A percentile compares a stretch with the other conserved stretches of the same genome.
These are phyloP conservation scores for Phodopus roborovskii DNA, from an alignment of 2,113 vertebrate genomes.

Conservation along the genomic window DNA sequence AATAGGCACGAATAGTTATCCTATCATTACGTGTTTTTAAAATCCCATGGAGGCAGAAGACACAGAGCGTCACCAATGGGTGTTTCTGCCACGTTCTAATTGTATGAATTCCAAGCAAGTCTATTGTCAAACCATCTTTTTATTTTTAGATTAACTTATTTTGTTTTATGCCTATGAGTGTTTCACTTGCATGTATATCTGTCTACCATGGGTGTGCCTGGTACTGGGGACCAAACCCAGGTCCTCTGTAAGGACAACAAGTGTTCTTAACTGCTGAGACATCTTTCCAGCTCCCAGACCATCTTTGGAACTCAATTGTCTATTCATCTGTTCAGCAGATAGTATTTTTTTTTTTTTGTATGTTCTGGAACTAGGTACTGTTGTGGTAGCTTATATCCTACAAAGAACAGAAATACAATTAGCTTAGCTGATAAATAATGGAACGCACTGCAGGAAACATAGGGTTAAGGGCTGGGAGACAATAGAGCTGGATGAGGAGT, in stretches of 20 bases:
- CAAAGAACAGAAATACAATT: neutral
- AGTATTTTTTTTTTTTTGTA: neutral
- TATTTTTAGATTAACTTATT: neutral
- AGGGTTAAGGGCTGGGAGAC: neutral
- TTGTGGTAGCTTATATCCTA: neutral
- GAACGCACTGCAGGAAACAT: neutral
- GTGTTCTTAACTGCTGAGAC: neutral
- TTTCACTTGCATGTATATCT: neutral
- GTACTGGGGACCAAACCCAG: neutral
- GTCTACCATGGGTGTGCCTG: neutral
- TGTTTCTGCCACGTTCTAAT: neutral
- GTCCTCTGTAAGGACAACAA: neutral
- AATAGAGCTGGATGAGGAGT: neutral
- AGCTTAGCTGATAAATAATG: neutral
- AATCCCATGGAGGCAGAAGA: neutral
- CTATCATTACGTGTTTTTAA: neutral
- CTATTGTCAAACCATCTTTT: neutral
- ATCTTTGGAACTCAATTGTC: neutral
- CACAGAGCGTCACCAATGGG: neutral
- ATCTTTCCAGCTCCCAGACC: neutral
- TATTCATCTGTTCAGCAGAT: neutral
- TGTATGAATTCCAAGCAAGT: neutral
- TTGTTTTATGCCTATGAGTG: neutral
- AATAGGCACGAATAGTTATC: neutral
- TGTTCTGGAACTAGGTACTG: neutral